These are phyloP conservation scores for Ammodytes dubius DNA, from an alignment of 2,113 vertebrate species.

Conservation along the genomic window DNA sequence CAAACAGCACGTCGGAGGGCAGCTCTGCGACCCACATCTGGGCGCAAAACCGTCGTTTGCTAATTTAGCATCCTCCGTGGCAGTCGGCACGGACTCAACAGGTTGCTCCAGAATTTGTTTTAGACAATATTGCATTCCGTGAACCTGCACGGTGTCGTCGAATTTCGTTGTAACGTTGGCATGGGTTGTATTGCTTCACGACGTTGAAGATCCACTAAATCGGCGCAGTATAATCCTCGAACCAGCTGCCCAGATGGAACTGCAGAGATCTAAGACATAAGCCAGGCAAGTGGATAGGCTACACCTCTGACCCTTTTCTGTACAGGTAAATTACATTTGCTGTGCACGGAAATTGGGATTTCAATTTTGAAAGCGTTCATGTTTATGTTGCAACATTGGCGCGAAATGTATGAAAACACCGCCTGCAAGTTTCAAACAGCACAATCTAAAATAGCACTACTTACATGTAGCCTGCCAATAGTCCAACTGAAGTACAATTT, in stretches of 20 bases:
- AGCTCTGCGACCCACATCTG: slow-evolving; percentile 7
- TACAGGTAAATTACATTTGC: not conserved
- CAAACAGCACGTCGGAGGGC: not conserved
- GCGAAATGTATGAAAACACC: not conserved
- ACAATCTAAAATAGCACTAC: too few species aligned
- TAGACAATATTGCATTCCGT: not conserved
- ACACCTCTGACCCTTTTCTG: too few species aligned
- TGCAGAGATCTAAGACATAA: slow-evolving; percentile 3
- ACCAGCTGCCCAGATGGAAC: slow-evolving; percentile 29
- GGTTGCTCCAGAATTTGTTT: not conserved
- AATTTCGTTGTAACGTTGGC: not conserved
- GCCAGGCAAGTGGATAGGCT: slow-evolving; percentile 28
- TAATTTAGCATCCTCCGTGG: slow-evolving; percentile 45
- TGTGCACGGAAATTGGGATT: not conserved
- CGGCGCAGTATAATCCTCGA: not conserved
- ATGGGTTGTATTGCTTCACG: not conserved
- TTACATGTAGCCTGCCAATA: too few species aligned
- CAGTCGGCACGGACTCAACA: slow-evolving; percentile 42
- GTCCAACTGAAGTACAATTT: too few species aligned
- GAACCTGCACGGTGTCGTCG: not conserved
- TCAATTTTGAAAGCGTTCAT: too few species aligned
- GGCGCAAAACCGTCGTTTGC: slow-evolving; percentile 42
- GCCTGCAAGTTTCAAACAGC: not conserved
- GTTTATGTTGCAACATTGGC: not conserved
- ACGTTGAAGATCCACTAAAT: not conserved